Conservation (phyloP, 2,113 vertebrate genomes). For the Megatriorchis doriae region DNA sequence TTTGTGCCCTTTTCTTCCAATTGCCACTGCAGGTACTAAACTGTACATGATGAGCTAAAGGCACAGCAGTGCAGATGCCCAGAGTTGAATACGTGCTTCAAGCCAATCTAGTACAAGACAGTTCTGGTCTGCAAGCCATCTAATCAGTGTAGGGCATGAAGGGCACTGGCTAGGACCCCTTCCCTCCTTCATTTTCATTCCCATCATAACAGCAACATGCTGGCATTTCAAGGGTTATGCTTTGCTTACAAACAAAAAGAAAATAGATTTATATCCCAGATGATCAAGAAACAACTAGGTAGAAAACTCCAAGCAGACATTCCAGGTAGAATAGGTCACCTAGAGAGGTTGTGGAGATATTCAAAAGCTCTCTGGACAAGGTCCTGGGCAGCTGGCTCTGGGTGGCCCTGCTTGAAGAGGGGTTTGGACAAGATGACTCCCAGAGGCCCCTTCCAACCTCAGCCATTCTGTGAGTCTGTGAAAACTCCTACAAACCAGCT, state of each 20-base stretch:
- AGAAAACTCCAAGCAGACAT: neutral
- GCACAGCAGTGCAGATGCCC: neutral
- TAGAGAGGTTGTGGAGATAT: neutral
- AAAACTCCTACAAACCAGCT: neutral
- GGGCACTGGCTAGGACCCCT: neutral
- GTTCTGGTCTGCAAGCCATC: neutral
- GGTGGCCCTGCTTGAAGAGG: neutral
- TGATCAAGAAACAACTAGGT: neutral
- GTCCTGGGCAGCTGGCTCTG: neutral
- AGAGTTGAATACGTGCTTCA: neutral
- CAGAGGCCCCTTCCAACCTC: neutral
- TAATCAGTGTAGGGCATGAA: neutral
- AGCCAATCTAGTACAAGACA: accelerated
- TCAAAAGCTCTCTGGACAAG: neutral
- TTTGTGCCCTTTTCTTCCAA: neutral
- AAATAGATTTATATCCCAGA: neutral
- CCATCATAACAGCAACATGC: neutral
- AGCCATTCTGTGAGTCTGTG: neutral
- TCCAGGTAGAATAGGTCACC: neutral
- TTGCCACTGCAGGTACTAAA: neutral
- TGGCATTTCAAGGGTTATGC: neutral
- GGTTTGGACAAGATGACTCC: neutral
- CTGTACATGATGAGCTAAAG: neutral
- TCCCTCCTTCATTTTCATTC: neutral
- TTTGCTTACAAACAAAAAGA: neutral